Evolutionary conservation across 2,888 invertebrate genomes (phyloP), one percentile per base, ranked within the genome.

Genomic region (Sylvicola cinctus): DNA sequence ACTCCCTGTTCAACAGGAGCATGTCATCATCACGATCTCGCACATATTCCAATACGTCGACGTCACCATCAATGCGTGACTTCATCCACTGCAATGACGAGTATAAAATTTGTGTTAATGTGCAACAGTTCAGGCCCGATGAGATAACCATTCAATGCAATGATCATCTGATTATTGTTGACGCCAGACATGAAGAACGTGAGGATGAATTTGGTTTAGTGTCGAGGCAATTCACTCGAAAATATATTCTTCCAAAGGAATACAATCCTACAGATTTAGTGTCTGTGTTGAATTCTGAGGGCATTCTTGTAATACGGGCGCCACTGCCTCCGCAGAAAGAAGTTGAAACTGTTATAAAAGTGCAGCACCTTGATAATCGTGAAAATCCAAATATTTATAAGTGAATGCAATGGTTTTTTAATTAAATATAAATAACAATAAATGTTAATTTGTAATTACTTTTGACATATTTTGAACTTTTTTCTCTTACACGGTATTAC

Each of bases 221-320:
- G 36, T 74, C 77, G 6, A 62, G 80, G 17, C 77, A 79, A 51
- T 80, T 80, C 51, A 64, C 61, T 1, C 62, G 80, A 37, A 60
- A 60, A 32, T 74, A 73, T 49, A 52, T 68, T 43, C 52, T 74
- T 5, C 73, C 74, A 1, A 52, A 62, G 14, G 65, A 63, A 14
- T 65, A 68, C 43, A 72, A 79, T 34, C 62, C 70, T 3, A 62
- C 66, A 4, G 66, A 70, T 40, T 63, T 81, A 2, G 61, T 67
- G 35, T 78, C 78, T 37, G 67, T 68, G 2, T 54, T 81, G 25
- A 77, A 77, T 2, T 72, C 76, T 0, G 78, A 80, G 46, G 80
- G 79, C 2, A 68, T 79, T 31, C 56, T 77, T 32, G 74, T 70
- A 1, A 67, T 78, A 36, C 65, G 65, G 1, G 74, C 72, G 0